Percentiles rank a stretch among this genome's conserved stretches.
These are phyloP conservation scores for Eudiplozoon nipponicum DNA, from an alignment of 2,888 invertebrate genomes.

Conservation along the genomic window DNA sequence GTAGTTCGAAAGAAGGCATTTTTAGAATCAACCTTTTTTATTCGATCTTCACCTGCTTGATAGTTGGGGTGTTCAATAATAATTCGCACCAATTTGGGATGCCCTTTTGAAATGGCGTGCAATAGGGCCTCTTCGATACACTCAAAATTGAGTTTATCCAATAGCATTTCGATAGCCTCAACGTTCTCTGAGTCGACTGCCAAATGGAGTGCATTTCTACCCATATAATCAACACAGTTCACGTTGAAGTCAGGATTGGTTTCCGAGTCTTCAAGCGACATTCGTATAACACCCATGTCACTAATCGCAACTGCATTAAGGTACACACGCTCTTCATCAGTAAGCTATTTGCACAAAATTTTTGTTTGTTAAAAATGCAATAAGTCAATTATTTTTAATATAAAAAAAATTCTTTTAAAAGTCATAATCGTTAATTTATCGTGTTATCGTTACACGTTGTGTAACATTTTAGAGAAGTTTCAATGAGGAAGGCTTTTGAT, in stretches of 20 bases:
- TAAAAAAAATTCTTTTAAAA: no score
- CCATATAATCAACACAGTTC: slow-evolving; percentile 31
- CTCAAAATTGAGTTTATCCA: slow-evolving; percentile 34
- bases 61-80: slow-evolving; percentile 31
- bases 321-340: slow-evolving; percentile 26
- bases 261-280: slow-evolving; percentile 23
- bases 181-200: slow-evolving; percentile 36
- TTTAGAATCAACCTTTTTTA: slow-evolving; percentile 22
- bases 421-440: no score
- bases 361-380: no score
- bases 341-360: slow-evolving; percentile 20
- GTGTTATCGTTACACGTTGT: no score
- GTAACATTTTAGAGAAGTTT: no score
- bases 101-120: slow-evolving; percentile 36
- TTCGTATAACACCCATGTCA: slow-evolving; percentile 24
- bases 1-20: slow-evolving; percentile 27
- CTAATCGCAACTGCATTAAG: slow-evolving; percentile 26
- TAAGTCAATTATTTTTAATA: no score
- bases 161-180: slow-evolving; percentile 36
- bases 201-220: slow-evolving; percentile 37
- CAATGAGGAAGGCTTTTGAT: no score
- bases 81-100: slow-evolving; percentile 33
- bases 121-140: slow-evolving; percentile 36
- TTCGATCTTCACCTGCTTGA: slow-evolving; percentile 26
- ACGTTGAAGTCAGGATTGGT: slow-evolving; percentile 22